These are phyloP conservation scores for Microplitis deprimator DNA, from an alignment of 2,888 invertebrate genomes.

Conservation along the genomic window DNA sequence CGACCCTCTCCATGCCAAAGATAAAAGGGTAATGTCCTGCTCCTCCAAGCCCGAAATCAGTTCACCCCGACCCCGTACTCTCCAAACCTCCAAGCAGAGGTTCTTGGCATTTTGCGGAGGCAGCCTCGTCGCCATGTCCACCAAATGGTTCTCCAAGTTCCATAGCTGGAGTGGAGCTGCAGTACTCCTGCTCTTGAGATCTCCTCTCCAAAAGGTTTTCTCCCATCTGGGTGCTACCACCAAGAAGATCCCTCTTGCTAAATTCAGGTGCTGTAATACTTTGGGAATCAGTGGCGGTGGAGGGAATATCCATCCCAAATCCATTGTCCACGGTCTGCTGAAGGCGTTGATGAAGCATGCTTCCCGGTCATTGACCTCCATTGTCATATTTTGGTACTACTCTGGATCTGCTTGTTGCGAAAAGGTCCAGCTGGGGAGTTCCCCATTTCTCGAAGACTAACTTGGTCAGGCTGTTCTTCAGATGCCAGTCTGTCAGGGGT, in stretches of 20 bases:
- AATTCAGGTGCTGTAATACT: conserved; percentile 50
- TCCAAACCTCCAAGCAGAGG: conserved; percentile 32
- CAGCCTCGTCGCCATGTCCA: conserved; percentile 64
- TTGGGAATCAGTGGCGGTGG: conserved; percentile 56
- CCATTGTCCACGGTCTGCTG: conserved; percentile 52
- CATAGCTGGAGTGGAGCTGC: conserved; percentile 58
- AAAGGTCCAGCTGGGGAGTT: conserved; percentile 32
- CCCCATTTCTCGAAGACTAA: conserved; percentile 35
- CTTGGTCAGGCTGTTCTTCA: not conserved
- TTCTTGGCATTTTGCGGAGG: conserved; percentile 59
- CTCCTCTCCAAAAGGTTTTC: conserved; percentile 53
- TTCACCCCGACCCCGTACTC: conserved; percentile 28
- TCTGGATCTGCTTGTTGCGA: conserved; percentile 24
- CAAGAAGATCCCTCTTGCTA: conserved; percentile 51
- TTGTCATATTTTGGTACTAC: conserved; percentile 18
- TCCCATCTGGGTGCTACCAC: conserved; percentile 55
- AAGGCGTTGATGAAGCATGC: conserved; percentile 52
- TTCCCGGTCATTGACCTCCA: conserved; percentile 24
- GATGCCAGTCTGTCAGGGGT: conserved; percentile 29
- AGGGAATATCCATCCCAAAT: conserved; percentile 57
- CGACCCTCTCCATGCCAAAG: conserved; percentile 27
- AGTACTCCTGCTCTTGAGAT: conserved; percentile 62
- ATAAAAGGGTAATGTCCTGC: not conserved
- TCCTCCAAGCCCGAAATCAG: conserved; percentile 6
- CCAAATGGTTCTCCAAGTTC: conserved; percentile 50